Conservation (phyloP, 2,113 vertebrate genomes). For the Bos javanicus region DNA sequence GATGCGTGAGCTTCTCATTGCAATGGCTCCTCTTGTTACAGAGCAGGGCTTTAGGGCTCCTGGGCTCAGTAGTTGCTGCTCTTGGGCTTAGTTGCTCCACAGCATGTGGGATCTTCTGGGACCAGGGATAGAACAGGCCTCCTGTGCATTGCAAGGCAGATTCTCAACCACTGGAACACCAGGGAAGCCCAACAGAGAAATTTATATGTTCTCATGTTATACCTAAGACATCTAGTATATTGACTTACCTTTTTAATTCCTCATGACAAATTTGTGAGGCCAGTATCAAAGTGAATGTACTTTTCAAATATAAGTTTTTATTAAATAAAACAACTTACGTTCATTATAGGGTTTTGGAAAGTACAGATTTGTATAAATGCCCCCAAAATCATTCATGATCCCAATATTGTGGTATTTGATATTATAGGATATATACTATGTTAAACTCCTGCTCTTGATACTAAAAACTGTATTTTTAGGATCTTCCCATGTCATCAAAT, state of each 20-base stretch:
- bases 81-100: background rate
- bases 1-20: background rate
- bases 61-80: background rate
- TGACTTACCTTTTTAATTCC: conserved; percentile 3
- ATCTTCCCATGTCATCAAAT: background rate
- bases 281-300: background rate
- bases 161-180: background rate
- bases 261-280: background rate
- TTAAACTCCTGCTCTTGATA: background rate
- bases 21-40: background rate
- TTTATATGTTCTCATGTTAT: background rate
- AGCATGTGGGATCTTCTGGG: background rate
- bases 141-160: background rate
- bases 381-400: background rate
- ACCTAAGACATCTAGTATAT: background rate
- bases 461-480: background rate
- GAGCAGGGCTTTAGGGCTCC: background rate
- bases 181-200: background rate
- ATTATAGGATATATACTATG: background rate
- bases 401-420: background rate
- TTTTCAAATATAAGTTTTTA: background rate
- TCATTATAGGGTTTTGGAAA: background rate
- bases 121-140: background rate
- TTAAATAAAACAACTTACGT: background rate
- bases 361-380: background rate